Evolutionary conservation across 2,888 invertebrate species (phyloP).

Genomic region (Luffia ferchaultella): DNA sequence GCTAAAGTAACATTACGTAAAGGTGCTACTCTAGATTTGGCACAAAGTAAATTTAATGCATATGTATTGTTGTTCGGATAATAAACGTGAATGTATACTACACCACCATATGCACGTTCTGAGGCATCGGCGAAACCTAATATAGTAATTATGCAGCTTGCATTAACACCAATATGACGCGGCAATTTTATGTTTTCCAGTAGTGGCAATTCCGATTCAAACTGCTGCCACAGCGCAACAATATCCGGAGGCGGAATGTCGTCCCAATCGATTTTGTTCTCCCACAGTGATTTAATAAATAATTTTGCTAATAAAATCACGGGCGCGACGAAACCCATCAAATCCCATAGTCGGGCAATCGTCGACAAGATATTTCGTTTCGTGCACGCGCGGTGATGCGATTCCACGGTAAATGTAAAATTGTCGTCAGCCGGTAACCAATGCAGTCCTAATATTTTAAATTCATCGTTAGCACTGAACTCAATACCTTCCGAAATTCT

Average conservation of each 20-base stretch:
- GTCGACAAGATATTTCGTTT: constrained; percentile 3
- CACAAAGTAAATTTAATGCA: neutral
- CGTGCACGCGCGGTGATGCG: neutral
- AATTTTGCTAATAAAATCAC: constrained; percentile 3
- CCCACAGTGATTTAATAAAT: constrained; percentile 2
- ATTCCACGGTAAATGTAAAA: neutral
- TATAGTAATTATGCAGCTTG: neutral
- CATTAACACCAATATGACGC: constrained; percentile 1
- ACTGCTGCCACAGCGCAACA: neutral
- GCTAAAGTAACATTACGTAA: constrained; percentile 6
- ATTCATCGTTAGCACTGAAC: neutral
- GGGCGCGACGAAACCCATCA: neutral
- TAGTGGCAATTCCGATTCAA: neutral
- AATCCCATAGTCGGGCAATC: neutral
- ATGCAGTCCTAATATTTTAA: constrained; percentile 3
- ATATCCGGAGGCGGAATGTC: neutral
- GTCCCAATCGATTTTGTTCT: constrained; percentile 3
- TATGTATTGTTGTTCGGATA: neutral
- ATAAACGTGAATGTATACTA: constrained; percentile 1
- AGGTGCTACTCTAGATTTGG: constrained; percentile 3
- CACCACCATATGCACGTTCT: constrained; percentile 4
- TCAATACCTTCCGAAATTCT: neutral
- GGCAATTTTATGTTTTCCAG: neutral
- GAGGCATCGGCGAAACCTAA: constrained; percentile 4
- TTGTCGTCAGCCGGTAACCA: constrained; percentile 2